Evolutionary conservation across 2,113 vertebrate species (phyloP), one percentile per base, ranked within the genome.

Genomic region (Gadus chalcogrammus): DNA sequence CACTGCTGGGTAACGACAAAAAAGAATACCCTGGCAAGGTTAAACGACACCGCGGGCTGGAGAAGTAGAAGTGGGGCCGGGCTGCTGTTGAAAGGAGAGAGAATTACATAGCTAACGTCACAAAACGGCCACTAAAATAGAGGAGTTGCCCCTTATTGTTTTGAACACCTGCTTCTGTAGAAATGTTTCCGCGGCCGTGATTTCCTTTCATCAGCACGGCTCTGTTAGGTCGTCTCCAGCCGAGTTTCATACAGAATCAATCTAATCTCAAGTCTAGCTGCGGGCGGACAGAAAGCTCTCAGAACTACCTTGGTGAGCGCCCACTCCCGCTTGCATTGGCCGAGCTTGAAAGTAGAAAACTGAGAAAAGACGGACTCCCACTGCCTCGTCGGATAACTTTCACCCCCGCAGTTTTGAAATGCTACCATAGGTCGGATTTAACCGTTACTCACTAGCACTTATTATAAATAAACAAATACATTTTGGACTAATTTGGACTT

Each of bases 21-120:
- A 88, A 85, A 76, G 6, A 48, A 48, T 11, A 13, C 5, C 78
- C 55, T 58, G 15, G 84, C 82, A 88, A 88, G 88, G 87, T 89
- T 89, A 88, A 90, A 90, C 82, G 87, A 83, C 79, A 79, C 81
- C 79, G 72, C 71, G 62, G 83, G 82, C 75, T 65, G 79, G 79
- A 88, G 84, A 70, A 73, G 81, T 82, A 79, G 84, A 72, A 81
- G 83, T 85, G 76, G 79, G 82, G 67, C 84, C 59, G 72, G 76
- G 42, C 42, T 69, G 53, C 75, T 64, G 74, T 75, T 82, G 73
- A 82, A 82, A 80, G 81, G 52, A 48, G 42, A 48, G 42, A 13
- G 63, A 85, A 85, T 85, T 83, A 85, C 75, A 84, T 76, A 71
- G 5, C 69, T 65, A 71, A 59, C 60, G 83, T 78, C 70, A 68